phyloP scores from a whole-genome alignment of 2,797 vertebrate genomes.

The Tragopan temminckii region DNA sequence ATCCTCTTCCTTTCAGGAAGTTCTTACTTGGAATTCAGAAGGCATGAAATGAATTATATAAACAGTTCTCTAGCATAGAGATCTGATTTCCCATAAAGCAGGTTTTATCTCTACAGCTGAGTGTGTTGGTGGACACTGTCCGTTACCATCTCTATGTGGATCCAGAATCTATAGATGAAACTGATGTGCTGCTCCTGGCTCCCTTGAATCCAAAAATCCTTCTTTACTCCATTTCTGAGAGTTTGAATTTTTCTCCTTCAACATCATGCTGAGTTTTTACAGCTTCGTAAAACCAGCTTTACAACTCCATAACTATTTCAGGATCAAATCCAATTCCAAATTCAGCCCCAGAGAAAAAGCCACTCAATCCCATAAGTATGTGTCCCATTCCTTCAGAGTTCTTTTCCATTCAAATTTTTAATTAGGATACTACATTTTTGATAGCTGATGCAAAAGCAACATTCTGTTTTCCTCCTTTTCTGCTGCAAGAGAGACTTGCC shows the following conservation, averaged over 20 bases:
- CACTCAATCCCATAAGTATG: neutral
- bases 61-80: neutral
- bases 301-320: neutral
- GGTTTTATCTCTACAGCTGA: neutral
- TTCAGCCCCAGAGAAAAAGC: neutral
- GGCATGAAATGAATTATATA: neutral
- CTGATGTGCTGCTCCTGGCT: neutral
- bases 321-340: neutral
- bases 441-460: neutral
- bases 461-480: neutral
- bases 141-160: neutral
- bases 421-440: neutral
- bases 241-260: neutral
- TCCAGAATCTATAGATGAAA: neutral
- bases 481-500: neutral
- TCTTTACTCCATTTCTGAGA: neutral
- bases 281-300: neutral
- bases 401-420: slow-evolving; percentile 6
- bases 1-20: neutral
- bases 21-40: neutral
- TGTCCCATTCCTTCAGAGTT: neutral
- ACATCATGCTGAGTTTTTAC: neutral
- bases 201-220: neutral
- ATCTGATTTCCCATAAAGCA: neutral
- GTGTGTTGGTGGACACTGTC: neutral